These are phyloP conservation scores for Ceraclea dissimilis DNA, from an alignment of 2,888 invertebrate genomes.

Conservation along the genomic window DNA sequence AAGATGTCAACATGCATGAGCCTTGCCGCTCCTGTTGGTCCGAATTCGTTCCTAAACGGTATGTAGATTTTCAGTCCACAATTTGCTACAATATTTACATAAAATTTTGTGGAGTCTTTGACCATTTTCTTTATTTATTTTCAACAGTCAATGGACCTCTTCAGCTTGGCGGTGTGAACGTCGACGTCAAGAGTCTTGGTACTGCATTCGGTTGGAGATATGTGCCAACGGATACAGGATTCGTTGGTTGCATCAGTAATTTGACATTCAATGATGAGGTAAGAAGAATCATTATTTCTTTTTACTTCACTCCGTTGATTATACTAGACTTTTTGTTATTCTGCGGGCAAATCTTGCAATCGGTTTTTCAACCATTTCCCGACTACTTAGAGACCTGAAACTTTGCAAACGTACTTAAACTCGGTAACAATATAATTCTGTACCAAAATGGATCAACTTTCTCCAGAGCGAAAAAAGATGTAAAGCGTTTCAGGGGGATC, in stretches of 20 bases:
- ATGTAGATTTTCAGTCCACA: constrained; percentile 26
- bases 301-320: not conserved
- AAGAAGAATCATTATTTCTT: too few species aligned
- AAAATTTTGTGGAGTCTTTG: not conserved
- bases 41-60: constrained; percentile 66
- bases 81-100: not conserved
- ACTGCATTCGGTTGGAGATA: constrained; percentile 61
- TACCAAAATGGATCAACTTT: too few species aligned
- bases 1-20: constrained; percentile 63
- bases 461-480: too few species aligned
- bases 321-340: not conserved
- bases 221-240: constrained; percentile 61
- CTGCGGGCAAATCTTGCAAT: too few species aligned
- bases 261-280: constrained; percentile 75
- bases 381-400: too few species aligned
- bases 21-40: constrained; percentile 60
- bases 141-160: constrained; percentile 71
- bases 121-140: not conserved
- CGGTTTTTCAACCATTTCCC: too few species aligned
- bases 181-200: constrained; percentile 56
- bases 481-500: too few species aligned
- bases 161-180: constrained; percentile 73
- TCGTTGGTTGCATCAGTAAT: constrained; percentile 86
- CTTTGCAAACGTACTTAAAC: too few species aligned
- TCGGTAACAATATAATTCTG: not conserved